Evolutionary conservation across 1,140 invertebrate species (phyloP).

Genomic region (Mercenaria mercenaria): DNA sequence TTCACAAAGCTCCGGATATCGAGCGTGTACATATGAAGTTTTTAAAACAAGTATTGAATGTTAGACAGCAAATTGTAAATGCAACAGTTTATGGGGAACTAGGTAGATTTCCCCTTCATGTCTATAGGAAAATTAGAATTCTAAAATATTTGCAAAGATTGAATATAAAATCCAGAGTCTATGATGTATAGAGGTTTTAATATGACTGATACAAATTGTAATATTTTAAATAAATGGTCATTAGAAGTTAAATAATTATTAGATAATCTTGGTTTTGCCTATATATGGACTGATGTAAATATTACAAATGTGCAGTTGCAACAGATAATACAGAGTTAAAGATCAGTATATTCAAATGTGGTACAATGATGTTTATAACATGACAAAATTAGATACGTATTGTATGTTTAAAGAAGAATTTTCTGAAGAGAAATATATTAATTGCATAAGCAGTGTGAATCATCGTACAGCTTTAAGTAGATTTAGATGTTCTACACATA

Average conservation of each 20-base stretch:
- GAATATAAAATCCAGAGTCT: not conserved
- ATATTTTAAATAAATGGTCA: not conserved
- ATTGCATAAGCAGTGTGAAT: too few relatives aligned
- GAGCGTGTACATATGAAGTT: not conserved
- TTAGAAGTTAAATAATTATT: conserved; percentile 5
- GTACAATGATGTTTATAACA: not conserved
- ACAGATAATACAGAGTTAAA: too few relatives aligned
- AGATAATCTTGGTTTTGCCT: not conserved
- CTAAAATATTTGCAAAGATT: not conserved
- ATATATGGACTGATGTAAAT: too few relatives aligned
- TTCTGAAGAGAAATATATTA: too few relatives aligned
- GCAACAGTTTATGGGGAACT: not conserved
- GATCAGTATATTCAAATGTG: too few relatives aligned
- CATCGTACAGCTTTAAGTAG: too few relatives aligned
- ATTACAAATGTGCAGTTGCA: too few relatives aligned
- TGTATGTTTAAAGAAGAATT: too few relatives aligned
- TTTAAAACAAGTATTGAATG: not conserved
- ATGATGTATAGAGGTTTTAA: not conserved
- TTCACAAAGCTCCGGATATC: not conserved
- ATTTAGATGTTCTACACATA: not conserved
- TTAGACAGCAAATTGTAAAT: not conserved
- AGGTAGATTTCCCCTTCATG: not conserved
- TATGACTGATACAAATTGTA: not conserved
- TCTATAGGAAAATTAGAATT: not conserved
- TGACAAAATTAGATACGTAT: too few relatives aligned